These are phyloP conservation scores for Tipula confusa DNA, from an alignment of 2,888 invertebrate genomes.

Conservation along the genomic window DNA sequence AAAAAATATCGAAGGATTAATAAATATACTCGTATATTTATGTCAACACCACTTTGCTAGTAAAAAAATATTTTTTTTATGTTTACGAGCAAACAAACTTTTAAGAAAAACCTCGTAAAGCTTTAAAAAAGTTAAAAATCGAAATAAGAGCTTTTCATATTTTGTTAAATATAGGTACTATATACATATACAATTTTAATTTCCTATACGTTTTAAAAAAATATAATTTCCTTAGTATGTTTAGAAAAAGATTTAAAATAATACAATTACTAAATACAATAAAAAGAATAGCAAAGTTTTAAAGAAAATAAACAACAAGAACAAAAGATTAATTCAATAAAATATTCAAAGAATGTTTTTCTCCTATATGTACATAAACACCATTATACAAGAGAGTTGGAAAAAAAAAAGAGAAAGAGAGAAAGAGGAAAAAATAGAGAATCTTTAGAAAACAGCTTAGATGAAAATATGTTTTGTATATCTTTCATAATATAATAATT, in stretches of 20 bases:
- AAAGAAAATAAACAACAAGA: neutral
- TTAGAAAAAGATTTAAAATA: neutral
- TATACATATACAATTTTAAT: neutral
- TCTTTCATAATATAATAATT: neutral
- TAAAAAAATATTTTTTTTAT: neutral
- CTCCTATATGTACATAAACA: neutral
- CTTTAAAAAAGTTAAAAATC: neutral
- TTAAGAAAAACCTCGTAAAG: neutral
- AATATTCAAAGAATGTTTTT: neutral
- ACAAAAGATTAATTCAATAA: conserved; percentile 25
- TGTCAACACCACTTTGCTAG: neutral
- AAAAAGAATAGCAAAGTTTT: neutral
- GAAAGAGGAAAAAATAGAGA: neutral
- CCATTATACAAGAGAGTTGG: neutral
- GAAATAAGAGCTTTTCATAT: neutral
- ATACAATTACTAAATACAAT: conserved; percentile 16
- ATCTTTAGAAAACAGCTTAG: neutral
- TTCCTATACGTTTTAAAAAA: neutral
- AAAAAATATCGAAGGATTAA: too few relatives aligned
- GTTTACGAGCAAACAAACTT: neutral
- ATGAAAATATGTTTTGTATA: neutral
- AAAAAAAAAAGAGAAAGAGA: too few relatives aligned
- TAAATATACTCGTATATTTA: too few relatives aligned
- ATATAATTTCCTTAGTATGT: neutral
- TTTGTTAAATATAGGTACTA: neutral